Evolutionary conservation across 2,888 invertebrate genomes (phyloP).

Genomic region (Salpingus planirostris): DNA sequence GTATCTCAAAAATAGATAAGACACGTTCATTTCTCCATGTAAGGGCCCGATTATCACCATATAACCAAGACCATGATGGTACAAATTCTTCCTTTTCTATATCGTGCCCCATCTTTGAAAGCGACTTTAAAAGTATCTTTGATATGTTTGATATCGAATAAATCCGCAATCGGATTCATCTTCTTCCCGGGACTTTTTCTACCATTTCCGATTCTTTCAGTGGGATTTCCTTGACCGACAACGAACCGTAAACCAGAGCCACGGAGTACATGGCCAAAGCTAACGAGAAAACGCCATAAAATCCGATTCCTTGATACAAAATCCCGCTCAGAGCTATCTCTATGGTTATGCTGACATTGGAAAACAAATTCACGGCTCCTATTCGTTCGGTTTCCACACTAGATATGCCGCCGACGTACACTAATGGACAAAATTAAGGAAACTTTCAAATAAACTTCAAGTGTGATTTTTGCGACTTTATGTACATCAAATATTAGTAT

Average conservation of each 20-base stretch:
- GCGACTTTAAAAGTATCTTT: constrained; percentile 46
- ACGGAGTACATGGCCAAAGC: constrained; percentile 40
- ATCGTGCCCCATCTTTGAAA: constrained; percentile 43
- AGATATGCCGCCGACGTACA: constrained; percentile 53
- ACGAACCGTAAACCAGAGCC: constrained; percentile 44
- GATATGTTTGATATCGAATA: constrained; percentile 43
- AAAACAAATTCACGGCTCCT: constrained; percentile 48
- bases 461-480: too few relatives aligned
- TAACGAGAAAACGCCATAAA: constrained; percentile 47
- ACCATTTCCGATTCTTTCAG: constrained; percentile 10
- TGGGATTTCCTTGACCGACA: constrained; percentile 30
- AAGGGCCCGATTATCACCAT: constrained; percentile 47
- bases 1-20: constrained; percentile 48
- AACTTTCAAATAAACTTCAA: too few relatives aligned
- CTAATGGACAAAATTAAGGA: too few relatives aligned
- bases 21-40: constrained; percentile 48
- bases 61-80: constrained; percentile 43
- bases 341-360: constrained; percentile 45
- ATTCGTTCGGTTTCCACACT: constrained; percentile 48
- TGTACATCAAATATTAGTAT: too few relatives aligned
- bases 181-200: constrained; percentile 12
- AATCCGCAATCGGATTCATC: constrained; percentile 23
- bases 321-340: constrained; percentile 46
- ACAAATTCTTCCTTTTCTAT: constrained; percentile 41
- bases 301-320: constrained; percentile 41